These are phyloP conservation scores for Drosophila eohydei DNA, from an alignment of 2,888 invertebrate species.

Conservation along the genomic window DNA sequence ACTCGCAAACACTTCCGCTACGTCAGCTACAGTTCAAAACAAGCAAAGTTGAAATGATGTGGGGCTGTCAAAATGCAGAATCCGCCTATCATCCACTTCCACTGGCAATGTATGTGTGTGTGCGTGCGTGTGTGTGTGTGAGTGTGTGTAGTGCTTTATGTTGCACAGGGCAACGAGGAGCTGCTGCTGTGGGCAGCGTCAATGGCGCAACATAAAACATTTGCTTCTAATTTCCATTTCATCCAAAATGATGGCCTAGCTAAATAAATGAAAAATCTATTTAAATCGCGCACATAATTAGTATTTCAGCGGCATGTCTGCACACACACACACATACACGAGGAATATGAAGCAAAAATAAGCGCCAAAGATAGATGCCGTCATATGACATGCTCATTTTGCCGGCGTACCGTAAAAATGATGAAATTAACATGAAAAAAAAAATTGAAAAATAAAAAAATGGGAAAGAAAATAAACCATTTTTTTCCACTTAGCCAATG, in stretches of 20 bases:
- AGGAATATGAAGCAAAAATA: slow-evolving; percentile 45
- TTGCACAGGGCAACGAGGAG: slow-evolving; percentile 21
- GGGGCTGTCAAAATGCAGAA: slow-evolving; percentile 74
- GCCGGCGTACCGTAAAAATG: slow-evolving; percentile 68
- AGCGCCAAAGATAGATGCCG: slow-evolving; percentile 63
- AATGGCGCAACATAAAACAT: slow-evolving; percentile 78
- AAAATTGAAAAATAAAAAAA: not conserved
- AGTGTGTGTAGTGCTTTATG: slow-evolving; percentile 18
- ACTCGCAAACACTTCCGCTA: slow-evolving; percentile 72
- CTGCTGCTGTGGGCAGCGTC: slow-evolving; percentile 38
- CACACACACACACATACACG: slow-evolving; percentile 33
- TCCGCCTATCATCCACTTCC: slow-evolving; percentile 11
- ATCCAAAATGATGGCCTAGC: slow-evolving; percentile 75
- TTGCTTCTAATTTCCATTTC: slow-evolving; percentile 73
- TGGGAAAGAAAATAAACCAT: slow-evolving; percentile 13
- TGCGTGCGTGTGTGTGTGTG: not conserved
- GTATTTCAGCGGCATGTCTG: slow-evolving; percentile 78
- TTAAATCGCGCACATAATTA: slow-evolving; percentile 81
- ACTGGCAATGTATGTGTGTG: slow-evolving; percentile 2
- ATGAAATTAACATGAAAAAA: slow-evolving; percentile 71
- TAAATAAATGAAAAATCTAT: slow-evolving; percentile 81
- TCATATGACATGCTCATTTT: slow-evolving; percentile 77
- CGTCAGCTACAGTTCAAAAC: slow-evolving; percentile 69
- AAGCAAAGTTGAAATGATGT: slow-evolving; percentile 69
- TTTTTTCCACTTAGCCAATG: slow-evolving; percentile 39